Base-by-base conservation (phyloP, 2,888 invertebrate species). In the Frankliniella fusca region DNA sequence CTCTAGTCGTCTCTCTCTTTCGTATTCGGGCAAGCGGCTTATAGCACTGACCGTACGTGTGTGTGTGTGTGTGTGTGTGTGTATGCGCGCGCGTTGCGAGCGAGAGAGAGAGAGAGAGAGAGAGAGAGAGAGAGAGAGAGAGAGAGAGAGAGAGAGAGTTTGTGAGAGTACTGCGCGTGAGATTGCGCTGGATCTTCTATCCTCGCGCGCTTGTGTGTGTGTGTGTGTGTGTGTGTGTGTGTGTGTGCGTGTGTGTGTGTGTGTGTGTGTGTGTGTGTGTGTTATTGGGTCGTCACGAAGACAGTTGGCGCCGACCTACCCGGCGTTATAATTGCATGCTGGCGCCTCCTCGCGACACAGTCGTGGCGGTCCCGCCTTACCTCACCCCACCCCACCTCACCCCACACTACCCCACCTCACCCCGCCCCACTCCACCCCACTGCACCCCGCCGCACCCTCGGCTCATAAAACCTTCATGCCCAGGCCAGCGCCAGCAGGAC, bases 381-480 rank as follows among this genome's bases (percentile, higher is more conserved):
- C 80, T 54, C 79, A 12, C 18, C 28, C 82, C 38, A 27, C 80
- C 48, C n/a, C 79, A 12, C 80, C 80, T 54, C 79, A 1, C 18
- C 28, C 82, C 38, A 27, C 80, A 23, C 49, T 80, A 12, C 82
- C 48, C 28, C 23, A 15, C 49, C 80, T n/a, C n/a, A n/a, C n/a
- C n/a, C n/a, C n/a, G n/a, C n/a, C 48, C 82, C 54, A 9, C 54
- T 9, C 3, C 54, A 18, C 54, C 54, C 54, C 54, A 9, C 12
- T 7, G 3, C 54, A 2, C 20, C 15, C 20, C 61, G 18, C 61
- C 38, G 38, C 38, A 79, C 54, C 15, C 54, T 23, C 23, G 23
- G 70, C 23, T 54, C 70, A 76, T 76, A 76, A 76, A 76, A 76
- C 70, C 70, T 76, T 76, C 70, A 76, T 76, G 70, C 9, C 11